phyloP scores from a whole-genome alignment of 2,888 invertebrate species.

The Cheilosia variabilis region DNA sequence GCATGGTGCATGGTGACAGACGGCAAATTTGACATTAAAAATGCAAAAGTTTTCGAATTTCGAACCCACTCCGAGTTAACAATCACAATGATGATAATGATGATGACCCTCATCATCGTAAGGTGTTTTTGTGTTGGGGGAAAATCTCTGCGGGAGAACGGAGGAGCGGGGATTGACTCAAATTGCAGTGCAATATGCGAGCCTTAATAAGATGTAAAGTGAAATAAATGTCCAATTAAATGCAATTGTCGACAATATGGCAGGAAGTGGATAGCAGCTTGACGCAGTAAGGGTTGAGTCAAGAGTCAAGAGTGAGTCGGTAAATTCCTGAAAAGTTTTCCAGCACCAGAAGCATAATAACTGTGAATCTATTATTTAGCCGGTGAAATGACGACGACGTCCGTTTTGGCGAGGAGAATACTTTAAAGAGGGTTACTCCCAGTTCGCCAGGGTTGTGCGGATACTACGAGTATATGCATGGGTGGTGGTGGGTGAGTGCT shows the following conservation, averaged over 20 bases:
- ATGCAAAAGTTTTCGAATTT: slow-evolving; percentile 52
- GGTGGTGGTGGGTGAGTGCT: slow-evolving; percentile 42
- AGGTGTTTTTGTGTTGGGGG: slow-evolving; percentile 46
- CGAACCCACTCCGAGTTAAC: background rate
- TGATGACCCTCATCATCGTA: slow-evolving; percentile 18
- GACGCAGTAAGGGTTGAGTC: slow-evolving; percentile 13
- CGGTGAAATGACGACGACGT: slow-evolving; percentile 59
- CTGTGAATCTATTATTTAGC: slow-evolving; percentile 71
- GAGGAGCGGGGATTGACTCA: slow-evolving; percentile 15
- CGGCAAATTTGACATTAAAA: slow-evolving; percentile 37
- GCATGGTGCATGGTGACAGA: slow-evolving; percentile 16
- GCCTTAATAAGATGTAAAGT: slow-evolving; percentile 64
- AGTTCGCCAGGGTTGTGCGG: slow-evolving; percentile 26
- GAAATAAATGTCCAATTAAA: slow-evolving; percentile 75
- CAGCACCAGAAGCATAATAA: slow-evolving; percentile 52
- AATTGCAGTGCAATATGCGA: slow-evolving; percentile 28
- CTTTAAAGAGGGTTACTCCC: slow-evolving; percentile 32
- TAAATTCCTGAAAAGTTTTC: slow-evolving; percentile 57
- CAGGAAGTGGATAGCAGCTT: slow-evolving; percentile 35
- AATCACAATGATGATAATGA: background rate
- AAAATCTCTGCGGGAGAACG: slow-evolving; percentile 6
- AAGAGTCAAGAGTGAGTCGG: slow-evolving; percentile 26
- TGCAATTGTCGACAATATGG: slow-evolving; percentile 68
- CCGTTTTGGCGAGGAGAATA: slow-evolving; percentile 47
- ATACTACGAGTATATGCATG: background rate